Evolutionary conservation across 1,140 invertebrate genomes (phyloP).

Genomic region (Chironomus striatipennis): DNA sequence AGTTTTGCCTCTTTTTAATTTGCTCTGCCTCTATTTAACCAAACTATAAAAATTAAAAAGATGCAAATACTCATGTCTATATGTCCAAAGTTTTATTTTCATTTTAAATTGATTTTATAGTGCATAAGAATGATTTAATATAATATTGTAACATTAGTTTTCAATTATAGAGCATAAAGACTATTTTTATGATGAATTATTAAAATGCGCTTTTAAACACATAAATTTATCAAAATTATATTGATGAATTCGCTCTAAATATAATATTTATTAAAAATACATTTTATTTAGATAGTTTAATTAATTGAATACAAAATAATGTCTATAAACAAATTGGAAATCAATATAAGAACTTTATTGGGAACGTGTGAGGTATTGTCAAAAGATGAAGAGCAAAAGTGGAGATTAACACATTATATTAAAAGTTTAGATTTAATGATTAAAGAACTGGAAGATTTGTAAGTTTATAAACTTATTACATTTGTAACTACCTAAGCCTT

Average conservation of each 20-base stretch:
- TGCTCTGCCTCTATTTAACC: not conserved
- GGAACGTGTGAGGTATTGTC: slow-evolving; percentile 61
- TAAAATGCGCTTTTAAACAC: too few species aligned
- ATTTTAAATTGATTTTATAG: too few species aligned
- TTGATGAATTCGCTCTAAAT: too few species aligned
- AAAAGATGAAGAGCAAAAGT: slow-evolving; percentile 57
- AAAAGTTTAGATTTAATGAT: slow-evolving; percentile 59
- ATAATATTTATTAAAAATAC: too few species aligned
- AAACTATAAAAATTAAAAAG: not conserved
- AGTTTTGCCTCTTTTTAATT: not conserved
- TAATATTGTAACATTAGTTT: too few species aligned
- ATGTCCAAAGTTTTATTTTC: too few species aligned
- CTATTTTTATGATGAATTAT: too few species aligned
- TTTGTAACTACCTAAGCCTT: too few species aligned
- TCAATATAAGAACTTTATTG: slow-evolving; percentile 58
- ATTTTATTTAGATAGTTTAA: not conserved
- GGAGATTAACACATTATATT: slow-evolving; percentile 63
- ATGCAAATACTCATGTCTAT: not conserved
- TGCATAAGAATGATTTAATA: too few species aligned
- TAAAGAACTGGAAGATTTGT: slow-evolving; percentile 54
- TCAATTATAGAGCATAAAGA: too few species aligned
- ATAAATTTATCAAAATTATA: too few species aligned
- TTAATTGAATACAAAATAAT: not conserved
- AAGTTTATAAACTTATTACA: too few species aligned
- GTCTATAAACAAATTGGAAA: slow-evolving; percentile 50